These are phyloP conservation scores for Sebastes jordani DNA, from an alignment of 2,797 vertebrate species.

Conservation along the genomic window DNA sequence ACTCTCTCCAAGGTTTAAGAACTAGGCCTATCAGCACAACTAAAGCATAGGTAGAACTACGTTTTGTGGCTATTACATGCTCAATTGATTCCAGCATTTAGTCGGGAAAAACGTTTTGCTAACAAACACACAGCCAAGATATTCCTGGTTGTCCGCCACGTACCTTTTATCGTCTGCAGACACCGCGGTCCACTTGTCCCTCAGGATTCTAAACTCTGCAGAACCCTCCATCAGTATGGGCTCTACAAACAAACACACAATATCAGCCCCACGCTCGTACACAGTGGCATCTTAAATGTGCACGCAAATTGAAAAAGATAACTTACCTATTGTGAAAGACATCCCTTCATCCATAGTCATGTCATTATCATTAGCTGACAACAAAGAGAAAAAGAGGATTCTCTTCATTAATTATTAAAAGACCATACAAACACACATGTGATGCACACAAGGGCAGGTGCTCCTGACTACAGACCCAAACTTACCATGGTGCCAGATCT, in stretches of 20 bases:
- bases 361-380: conserved; percentile 90
- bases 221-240: conserved; percentile 96
- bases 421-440: not conserved
- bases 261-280: not conserved
- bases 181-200: conserved; percentile 94
- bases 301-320: not conserved
- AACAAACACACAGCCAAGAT: not conserved
- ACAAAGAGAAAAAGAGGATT: conserved; percentile 18
- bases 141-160: not conserved
- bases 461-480: not conserved
- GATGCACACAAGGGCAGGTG: not conserved
- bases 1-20: no score
- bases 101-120: not conserved
- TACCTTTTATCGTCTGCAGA: conserved; percentile 93
- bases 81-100: not conserved
- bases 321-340: conserved; percentile 96
- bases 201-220: conserved; percentile 88
- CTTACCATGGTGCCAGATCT: conserved; percentile 98
- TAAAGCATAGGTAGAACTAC: no score
- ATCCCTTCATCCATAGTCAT: conserved; percentile 95
- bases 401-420: not conserved
- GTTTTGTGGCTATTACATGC: not conserved
- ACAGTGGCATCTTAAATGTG: not conserved
- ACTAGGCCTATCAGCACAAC: no score
- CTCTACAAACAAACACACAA: conserved; percentile 77